Conservation (phyloP, 2,113 vertebrate species). For the Sylvietta virens region DNA sequence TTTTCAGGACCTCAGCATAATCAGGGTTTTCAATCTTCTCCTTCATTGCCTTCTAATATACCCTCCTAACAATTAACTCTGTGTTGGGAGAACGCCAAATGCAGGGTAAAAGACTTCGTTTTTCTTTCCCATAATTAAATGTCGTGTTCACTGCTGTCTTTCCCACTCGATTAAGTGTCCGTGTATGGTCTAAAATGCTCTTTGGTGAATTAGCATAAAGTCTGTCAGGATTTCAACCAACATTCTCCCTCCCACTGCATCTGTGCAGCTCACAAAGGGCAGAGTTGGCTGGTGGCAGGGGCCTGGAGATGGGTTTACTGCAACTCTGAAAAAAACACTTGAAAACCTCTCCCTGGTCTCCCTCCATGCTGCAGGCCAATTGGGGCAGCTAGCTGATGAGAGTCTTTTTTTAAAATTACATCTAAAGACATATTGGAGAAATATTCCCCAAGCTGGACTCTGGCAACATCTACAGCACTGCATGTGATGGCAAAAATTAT, state of each 20-base stretch:
- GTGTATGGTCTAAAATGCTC: background rate
- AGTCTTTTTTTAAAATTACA: background rate
- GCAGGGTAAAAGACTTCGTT: constrained; percentile 46
- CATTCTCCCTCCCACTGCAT: background rate
- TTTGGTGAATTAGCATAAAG: constrained; percentile 9
- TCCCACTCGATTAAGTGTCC: background rate
- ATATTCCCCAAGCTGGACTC: background rate
- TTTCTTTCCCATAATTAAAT: constrained; percentile 55
- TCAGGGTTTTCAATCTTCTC: constrained; percentile 61
- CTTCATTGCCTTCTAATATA: constrained; percentile 58
- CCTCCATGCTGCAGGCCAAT: background rate
- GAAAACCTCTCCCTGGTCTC: background rate
- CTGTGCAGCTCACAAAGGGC: background rate
- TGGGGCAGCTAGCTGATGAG: background rate
- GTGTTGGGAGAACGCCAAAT: constrained; percentile 36
- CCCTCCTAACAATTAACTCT: constrained; percentile 52
- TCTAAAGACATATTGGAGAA: background rate
- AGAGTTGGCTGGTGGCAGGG: rapidly evolving
- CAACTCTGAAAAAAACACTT: background rate
- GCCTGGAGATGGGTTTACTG: background rate
- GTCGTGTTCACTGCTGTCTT: background rate
- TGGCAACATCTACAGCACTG: background rate
- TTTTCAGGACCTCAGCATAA: constrained; percentile 34
- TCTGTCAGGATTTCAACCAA: background rate
- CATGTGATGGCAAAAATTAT: background rate